phyloP scores from a whole-genome alignment of 2,888 invertebrate species.

The Acheta domesticus region DNA sequence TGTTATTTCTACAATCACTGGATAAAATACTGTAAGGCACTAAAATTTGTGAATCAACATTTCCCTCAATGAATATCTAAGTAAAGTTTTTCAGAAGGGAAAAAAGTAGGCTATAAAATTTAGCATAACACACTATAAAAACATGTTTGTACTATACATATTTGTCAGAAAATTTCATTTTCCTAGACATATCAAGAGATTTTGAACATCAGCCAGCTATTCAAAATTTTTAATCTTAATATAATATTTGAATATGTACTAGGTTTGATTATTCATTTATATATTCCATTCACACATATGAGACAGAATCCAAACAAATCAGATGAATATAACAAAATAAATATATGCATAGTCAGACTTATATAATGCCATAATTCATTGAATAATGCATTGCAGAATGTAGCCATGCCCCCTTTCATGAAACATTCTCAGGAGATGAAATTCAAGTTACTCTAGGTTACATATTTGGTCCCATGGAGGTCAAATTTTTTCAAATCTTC shows the following conservation, averaged over 20 bases:
- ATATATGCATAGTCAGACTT: too few relatives aligned
- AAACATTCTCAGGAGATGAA: too few relatives aligned
- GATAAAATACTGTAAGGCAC: constrained; percentile 33
- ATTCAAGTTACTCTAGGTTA: too few relatives aligned
- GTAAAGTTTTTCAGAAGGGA: constrained; percentile 25
- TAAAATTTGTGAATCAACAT: constrained; percentile 34
- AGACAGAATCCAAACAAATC: too few relatives aligned
- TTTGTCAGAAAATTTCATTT: constrained; percentile 21
- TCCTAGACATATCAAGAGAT: neutral
- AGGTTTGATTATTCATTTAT: constrained; percentile 9
- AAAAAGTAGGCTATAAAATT: constrained; percentile 32
- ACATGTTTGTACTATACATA: constrained; percentile 31
- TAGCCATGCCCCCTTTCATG: too few relatives aligned
- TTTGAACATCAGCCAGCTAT: constrained; percentile 19
- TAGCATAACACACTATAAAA: constrained; percentile 32
- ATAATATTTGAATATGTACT: constrained; percentile 23
- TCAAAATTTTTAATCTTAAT: constrained; percentile 28
- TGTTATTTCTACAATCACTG: constrained; percentile 26
- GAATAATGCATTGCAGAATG: too few relatives aligned
- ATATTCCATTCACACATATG: too few relatives aligned
- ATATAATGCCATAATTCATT: too few relatives aligned
- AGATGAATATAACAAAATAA: too few relatives aligned
- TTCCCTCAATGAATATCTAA: constrained; percentile 27
- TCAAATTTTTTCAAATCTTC: too few relatives aligned
- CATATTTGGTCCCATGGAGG: too few relatives aligned